These are phyloP conservation scores for Entomobrya proxima DNA, from an alignment of 2,888 invertebrate species.

Conservation along the genomic window DNA sequence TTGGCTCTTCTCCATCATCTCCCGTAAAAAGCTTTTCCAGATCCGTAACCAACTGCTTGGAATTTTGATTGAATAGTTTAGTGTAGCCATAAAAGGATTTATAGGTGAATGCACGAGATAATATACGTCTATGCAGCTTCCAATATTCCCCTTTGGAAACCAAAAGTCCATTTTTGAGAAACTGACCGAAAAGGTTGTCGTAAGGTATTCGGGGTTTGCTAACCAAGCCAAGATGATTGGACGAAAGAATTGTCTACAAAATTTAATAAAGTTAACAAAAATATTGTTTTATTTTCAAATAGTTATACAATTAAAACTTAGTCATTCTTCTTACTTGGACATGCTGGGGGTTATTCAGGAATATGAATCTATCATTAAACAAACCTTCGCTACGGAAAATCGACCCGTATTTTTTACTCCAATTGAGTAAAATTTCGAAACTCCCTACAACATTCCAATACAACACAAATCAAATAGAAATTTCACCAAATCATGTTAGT, in stretches of 20 bases:
- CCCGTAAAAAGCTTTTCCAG: not conserved
- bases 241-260: slow-evolving; percentile 15
- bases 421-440: not conserved
- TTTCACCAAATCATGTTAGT: not conserved
- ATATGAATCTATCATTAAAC: slow-evolving; percentile 15
- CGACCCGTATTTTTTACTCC: slow-evolving; percentile 10
- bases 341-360: not conserved
- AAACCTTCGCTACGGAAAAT: slow-evolving; percentile 20
- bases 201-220: slow-evolving; percentile 25
- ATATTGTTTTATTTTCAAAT: not conserved
- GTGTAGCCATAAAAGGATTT: slow-evolving; percentile 10
- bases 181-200: slow-evolving; percentile 13
- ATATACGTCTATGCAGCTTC: slow-evolving; percentile 11
- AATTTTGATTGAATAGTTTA: not conserved
- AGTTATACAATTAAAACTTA: not conserved
- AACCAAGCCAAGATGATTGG: slow-evolving; percentile 6
- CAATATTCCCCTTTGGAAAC: slow-evolving; percentile 35
- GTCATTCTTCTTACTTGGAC: slow-evolving; percentile 2
- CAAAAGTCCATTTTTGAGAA: slow-evolving; percentile 34
- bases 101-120: slow-evolving; percentile 20
- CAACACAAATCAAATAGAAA: not conserved
- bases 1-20: not conserved
- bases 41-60: not conserved
- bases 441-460: not conserved
- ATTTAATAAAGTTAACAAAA: not conserved